Evolutionary conservation across 92 coral and sea anemone genomes (phyloP), one percentile per base, ranked within the genome.

Genomic region (Muricea muricata): DNA sequence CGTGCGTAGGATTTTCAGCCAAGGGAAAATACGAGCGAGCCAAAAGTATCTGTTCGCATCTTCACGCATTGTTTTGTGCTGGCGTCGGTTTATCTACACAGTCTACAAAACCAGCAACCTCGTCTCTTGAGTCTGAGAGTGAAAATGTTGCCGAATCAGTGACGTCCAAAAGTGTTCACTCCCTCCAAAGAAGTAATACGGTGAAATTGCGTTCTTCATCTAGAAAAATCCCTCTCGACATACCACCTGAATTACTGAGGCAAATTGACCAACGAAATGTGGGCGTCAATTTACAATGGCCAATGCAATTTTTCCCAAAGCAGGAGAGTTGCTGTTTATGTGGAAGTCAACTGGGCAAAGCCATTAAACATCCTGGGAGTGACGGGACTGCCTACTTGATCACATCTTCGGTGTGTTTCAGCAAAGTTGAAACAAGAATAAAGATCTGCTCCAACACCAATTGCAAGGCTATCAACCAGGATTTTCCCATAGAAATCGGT

Each of bases 21-120:
- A 80, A 80, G 33, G 56, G 56, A 48, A 48, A 55, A 24, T 81
- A 65, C 32, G 78, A 81, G 42, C 77, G 85, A 23, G 84, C 84
- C 1, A 79, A 79, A 54, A 79, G 48, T 7, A 4, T 81, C 23
- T 66, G 65, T 46, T 11, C 66, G 10, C 85, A 81, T 65, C 85
- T 81, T 30, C 85, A 81, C 23, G 42, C 85, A 1, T 3, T 81
- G 10, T 81, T 81, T 20, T 81, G 85, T 29, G 42, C 50, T 29
- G 58, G 85, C n/a, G n/a, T n/a, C n/a, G n/a, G n/a, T n/a, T n/a
- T n/a, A n/a, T n/a, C n/a, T n/a, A n/a, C n/a, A n/a, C n/a, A n/a
- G n/a, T n/a, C n/a, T n/a, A n/a, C n/a, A n/a, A n/a, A n/a, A n/a
- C n/a, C 4, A 34, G 3, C 32, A 3, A 13, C 55, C 54, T 48